Evolutionary conservation across 2,797 vertebrate species (phyloP).

Genomic region (Amazonetta brasiliensis): DNA sequence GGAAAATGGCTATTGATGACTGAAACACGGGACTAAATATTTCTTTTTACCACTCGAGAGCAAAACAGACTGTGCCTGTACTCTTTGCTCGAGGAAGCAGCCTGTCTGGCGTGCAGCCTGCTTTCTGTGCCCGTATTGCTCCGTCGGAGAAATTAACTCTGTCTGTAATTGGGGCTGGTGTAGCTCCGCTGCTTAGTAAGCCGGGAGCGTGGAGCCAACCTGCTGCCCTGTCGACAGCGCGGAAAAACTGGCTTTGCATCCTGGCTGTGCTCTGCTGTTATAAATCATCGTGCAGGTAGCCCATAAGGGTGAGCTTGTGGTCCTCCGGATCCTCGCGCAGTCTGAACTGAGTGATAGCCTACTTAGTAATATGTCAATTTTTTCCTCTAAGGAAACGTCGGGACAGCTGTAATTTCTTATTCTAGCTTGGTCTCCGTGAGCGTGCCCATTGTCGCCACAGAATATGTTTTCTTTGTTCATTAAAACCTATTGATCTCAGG

Average conservation of each 20-base stretch:
- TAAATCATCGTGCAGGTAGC: fast-evolving
- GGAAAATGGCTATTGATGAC: not conserved
- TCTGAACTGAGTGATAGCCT: not conserved
- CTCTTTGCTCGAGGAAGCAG: not conserved
- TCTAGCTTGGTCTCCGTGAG: not conserved
- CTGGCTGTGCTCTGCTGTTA: not conserved
- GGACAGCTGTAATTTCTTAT: constrained; percentile 26
- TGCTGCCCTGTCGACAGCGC: not conserved
- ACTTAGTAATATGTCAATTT: constrained; percentile 42
- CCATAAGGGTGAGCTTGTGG: not conserved
- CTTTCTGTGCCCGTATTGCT: fast-evolving
- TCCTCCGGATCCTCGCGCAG: not conserved
- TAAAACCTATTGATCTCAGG: constrained; percentile 54
- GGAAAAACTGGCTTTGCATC: not conserved
- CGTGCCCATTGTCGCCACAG: not conserved
- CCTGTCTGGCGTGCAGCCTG: fast-evolving
- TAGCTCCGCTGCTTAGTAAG: fast-evolving
- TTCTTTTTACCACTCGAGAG: not conserved
- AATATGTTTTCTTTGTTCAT: constrained; percentile 52
- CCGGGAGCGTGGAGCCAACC: fast-evolving
- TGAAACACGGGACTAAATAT: not conserved
- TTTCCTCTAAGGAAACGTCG: not conserved
- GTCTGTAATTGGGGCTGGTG: not conserved
- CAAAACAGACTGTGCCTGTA: fast-evolving
- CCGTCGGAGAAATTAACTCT: fast-evolving